Evolutionary conservation across 2,888 invertebrate genomes (phyloP).

Genomic region (Nemoura dubitans): DNA sequence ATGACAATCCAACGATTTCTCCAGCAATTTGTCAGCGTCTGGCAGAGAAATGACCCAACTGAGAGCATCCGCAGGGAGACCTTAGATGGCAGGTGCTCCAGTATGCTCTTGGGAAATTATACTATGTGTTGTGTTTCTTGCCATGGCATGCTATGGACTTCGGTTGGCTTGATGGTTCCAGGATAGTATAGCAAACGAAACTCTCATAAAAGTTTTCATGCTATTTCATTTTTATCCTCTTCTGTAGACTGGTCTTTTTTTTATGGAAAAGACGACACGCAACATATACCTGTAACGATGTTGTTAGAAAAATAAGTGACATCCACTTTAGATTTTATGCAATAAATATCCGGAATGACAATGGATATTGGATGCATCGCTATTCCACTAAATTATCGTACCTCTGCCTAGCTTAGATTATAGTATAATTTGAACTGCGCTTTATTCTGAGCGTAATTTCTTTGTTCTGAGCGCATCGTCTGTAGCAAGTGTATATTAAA

Average conservation of each 20-base stretch:
- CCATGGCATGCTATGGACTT: not conserved
- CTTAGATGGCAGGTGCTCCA: conserved; percentile 47
- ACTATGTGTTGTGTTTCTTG: conserved; percentile 44
- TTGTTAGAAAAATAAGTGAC: conserved; percentile 41
- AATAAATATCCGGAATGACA: conserved; percentile 17
- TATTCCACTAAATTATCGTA: not conserved
- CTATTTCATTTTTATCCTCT: conserved; percentile 41
- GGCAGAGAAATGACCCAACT: conserved; percentile 43
- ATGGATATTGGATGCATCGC: not conserved
- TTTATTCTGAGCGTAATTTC: too few relatives aligned
- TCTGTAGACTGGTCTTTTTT: conserved; percentile 15
- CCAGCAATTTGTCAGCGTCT: conserved; percentile 42
- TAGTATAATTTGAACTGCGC: too few relatives aligned
- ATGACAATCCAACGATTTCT: conserved; percentile 14
- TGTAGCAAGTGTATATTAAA: too few relatives aligned
- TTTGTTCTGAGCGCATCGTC: too few relatives aligned
- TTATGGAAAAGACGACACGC: conserved; percentile 38
- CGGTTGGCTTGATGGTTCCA: not conserved
- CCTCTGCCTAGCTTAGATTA: too few relatives aligned
- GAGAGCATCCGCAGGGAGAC: conserved; percentile 42
- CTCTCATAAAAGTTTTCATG: conserved; percentile 46
- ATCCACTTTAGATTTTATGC: conserved; percentile 27
- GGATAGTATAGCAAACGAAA: conserved; percentile 16
- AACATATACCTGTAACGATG: conserved; percentile 30
- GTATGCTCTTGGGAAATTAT: conserved; percentile 47